These are phyloP conservation scores for Verasper variegatus DNA, from an alignment of 2,113 vertebrate genomes.

Conservation along the genomic window DNA sequence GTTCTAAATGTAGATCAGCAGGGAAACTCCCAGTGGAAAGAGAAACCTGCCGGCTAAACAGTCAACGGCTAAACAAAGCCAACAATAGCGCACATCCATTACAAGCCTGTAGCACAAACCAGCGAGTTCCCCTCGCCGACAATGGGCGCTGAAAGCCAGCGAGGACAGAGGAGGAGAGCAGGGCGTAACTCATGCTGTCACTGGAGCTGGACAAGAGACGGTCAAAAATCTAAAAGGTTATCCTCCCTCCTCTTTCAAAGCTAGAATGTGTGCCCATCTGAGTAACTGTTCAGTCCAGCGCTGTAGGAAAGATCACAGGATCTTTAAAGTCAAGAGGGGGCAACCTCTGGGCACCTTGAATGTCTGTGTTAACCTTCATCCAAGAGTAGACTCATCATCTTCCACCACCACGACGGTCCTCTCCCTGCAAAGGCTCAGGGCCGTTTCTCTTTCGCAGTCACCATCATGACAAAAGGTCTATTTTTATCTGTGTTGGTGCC, in stretches of 20 bases:
- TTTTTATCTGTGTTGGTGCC: too few species aligned
- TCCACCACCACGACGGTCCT: too few species aligned
- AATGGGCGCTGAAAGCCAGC: conserved; percentile 41
- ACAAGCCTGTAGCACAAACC: conserved; percentile 55
- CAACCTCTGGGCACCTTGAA: too few species aligned
- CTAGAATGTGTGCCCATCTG: too few species aligned
- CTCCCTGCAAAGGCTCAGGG: too few species aligned
- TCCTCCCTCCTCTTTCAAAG: not conserved
- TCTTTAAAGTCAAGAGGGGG: too few species aligned
- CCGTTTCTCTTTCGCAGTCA: too few species aligned
- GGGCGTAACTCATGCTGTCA: not conserved
- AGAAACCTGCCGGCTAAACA: conserved; percentile 37
- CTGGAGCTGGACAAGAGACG: not conserved
- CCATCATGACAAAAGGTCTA: too few species aligned
- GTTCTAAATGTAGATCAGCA: conserved; percentile 31
- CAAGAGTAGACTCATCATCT: too few species aligned
- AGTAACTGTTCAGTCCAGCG: too few species aligned
- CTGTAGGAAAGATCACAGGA: too few species aligned
- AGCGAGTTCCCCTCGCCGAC: conserved; percentile 50
- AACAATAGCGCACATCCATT: conserved; percentile 42
- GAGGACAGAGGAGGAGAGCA: conserved; percentile 12
- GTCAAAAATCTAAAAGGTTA: not conserved
- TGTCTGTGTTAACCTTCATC: too few species aligned
- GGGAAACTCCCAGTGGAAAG: conserved; percentile 45
- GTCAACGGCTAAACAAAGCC: conserved; percentile 58